Conservation (phyloP, 2,888 invertebrate species). For the Tiliacea citrago region DNA sequence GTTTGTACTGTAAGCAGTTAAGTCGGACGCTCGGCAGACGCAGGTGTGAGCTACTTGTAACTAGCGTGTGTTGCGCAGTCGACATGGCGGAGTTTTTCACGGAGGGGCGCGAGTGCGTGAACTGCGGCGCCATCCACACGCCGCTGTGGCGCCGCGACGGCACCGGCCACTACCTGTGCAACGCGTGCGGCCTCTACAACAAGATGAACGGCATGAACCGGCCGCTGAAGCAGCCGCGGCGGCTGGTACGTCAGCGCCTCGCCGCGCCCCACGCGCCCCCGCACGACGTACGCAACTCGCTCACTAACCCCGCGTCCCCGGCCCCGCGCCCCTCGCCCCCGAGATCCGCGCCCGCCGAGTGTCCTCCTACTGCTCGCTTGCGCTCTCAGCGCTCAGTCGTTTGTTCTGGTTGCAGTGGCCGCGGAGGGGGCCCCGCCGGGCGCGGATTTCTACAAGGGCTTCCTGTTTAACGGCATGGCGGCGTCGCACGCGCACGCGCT, state of each 20-base stretch:
- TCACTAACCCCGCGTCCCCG: constrained; percentile 68
- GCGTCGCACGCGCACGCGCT: constrained; percentile 77
- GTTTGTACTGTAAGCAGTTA: constrained; percentile 41
- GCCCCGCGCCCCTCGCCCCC: constrained; percentile 65
- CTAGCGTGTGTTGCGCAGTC: constrained; percentile 78
- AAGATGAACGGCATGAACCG: constrained; percentile 99
- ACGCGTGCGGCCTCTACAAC: constrained; percentile 99
- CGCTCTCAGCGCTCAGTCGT: constrained; percentile 70
- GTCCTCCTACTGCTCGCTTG: constrained; percentile 70
- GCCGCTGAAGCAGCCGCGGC: constrained; percentile 99
- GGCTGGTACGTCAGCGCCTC: constrained; percentile 96
- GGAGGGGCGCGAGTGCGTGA: constrained; percentile 99
- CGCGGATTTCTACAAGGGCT: constrained; percentile 97
- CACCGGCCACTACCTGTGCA: constrained; percentile 99
- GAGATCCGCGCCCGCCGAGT: constrained; percentile 86
- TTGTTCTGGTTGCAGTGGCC: constrained; percentile 94
- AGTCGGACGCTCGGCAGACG: constrained; percentile 65
- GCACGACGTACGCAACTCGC: constrained; percentile 83
- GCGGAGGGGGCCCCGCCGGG: constrained; percentile 95
- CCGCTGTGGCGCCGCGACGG: constrained; percentile 99
- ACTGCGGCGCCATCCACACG: constrained; percentile 99
- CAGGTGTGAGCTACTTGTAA: constrained; percentile 62
- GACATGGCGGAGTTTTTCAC: constrained; percentile 95
- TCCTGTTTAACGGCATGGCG: constrained; percentile 93
- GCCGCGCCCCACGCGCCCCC: constrained; percentile 85